Conservation (phyloP, 2,113 vertebrate genomes). For the Coptodon rendalli region DNA sequence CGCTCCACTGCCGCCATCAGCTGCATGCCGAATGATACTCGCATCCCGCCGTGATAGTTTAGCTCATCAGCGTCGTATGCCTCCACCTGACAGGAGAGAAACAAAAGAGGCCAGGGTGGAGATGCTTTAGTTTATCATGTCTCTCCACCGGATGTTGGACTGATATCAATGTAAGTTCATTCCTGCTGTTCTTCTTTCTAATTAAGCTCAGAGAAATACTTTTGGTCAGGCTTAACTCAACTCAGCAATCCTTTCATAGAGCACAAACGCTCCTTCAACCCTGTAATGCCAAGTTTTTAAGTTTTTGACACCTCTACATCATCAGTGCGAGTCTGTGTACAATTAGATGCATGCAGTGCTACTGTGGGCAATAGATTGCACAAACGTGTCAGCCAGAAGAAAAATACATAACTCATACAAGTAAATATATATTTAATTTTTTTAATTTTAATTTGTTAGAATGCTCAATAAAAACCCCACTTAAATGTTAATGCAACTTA, state of each 20-base stretch:
- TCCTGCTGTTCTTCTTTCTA: not conserved
- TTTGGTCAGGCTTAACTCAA: not conserved
- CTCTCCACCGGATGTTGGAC: not conserved
- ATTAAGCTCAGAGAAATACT: not conserved
- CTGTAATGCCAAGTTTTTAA: not conserved
- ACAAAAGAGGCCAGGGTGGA: not conserved
- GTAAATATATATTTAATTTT: not conserved
- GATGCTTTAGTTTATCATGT: not conserved
- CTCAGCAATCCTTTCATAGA: not conserved
- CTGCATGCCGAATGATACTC: conserved; percentile 85
- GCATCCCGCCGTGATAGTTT: conserved; percentile 80
- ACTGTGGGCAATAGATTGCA: not conserved
- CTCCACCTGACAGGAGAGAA: conserved; percentile 74
- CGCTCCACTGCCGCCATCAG: conserved; percentile 79
- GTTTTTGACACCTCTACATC: not conserved
- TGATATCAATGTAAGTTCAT: not conserved
- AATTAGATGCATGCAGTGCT: not conserved
- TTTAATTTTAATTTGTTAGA: not conserved
- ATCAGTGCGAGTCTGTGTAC: not conserved
- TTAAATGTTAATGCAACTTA: not conserved
- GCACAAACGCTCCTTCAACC: not conserved
- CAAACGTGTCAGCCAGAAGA: not conserved
- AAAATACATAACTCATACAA: not conserved
- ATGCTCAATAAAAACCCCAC: not conserved
- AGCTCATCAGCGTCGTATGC: conserved; percentile 81